These are phyloP conservation scores for Collichthys lucidus DNA, from an alignment of 2,113 vertebrate genomes.

Conservation along the genomic window DNA sequence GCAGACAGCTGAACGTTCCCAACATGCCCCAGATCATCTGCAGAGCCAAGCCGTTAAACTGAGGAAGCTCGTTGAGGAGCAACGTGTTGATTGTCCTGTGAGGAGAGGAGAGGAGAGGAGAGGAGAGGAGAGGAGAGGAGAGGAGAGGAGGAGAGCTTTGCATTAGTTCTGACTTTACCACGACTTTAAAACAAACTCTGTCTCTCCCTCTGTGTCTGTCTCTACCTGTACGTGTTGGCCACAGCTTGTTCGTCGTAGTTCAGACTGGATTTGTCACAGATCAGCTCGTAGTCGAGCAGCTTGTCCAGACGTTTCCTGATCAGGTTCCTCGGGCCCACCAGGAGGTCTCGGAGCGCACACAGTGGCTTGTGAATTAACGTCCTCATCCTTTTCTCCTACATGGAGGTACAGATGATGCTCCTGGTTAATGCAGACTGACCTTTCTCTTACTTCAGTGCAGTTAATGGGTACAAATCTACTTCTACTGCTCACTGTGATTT, in stretches of 20 bases:
- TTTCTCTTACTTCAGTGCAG: too few relatives aligned
- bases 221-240: conserved; percentile 88
- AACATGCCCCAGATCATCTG: conserved; percentile 88
- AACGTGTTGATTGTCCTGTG: conserved; percentile 89
- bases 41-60: conserved; percentile 84
- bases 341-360: conserved; percentile 85
- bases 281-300: conserved; percentile 91
- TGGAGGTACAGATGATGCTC: not conserved
- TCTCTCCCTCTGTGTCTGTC: not conserved
- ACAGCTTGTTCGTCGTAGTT: conserved; percentile 90
- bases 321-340: conserved; percentile 92
- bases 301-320: conserved; percentile 94
- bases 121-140: too few relatives aligned
- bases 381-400: conserved; percentile 87
- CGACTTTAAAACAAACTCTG: not conserved
- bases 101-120: not conserved
- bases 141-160: too few relatives aligned
- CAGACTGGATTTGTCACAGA: conserved; percentile 86
- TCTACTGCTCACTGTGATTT: not conserved
- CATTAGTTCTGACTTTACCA: not conserved
- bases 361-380: conserved; percentile 88
- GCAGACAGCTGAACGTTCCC: conserved; percentile 84
- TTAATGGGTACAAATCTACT: too few relatives aligned
- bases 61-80: conserved; percentile 90
- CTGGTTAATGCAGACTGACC: not conserved